These are phyloP conservation scores for Buphagus erythrorhynchus DNA, from an alignment of 2,797 vertebrate genomes.

Conservation along the genomic window DNA sequence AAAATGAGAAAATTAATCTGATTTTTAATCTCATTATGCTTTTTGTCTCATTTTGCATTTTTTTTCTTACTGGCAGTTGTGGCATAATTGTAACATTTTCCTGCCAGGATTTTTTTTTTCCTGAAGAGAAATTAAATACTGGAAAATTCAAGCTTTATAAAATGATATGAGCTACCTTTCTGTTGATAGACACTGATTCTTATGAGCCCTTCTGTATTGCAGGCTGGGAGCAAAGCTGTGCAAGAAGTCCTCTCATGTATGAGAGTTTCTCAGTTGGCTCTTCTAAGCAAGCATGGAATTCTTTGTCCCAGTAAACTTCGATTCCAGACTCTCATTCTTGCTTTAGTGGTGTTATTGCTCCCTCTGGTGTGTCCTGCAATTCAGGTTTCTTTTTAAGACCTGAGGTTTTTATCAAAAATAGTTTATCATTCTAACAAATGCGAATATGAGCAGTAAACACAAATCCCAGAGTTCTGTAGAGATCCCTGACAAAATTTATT, in stretches of 20 bases:
- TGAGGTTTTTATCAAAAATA: not conserved
- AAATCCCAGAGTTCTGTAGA: not conserved
- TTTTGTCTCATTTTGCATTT: not conserved
- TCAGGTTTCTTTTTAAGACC: not conserved
- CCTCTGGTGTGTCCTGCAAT: slow-evolving; percentile 35
- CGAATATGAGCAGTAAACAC: not conserved
- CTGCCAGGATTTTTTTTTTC: not conserved
- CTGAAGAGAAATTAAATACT: not conserved
- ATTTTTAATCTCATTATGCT: not conserved
- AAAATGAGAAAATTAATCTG: not conserved
- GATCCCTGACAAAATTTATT: not conserved
- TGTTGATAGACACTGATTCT: not conserved
- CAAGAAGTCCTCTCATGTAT: not conserved
- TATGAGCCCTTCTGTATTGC: not conserved
- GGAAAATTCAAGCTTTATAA: not conserved
- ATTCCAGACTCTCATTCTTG: not conserved
- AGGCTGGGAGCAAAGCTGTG: not conserved
- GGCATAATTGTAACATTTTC: not conserved
- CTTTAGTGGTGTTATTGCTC: not conserved
- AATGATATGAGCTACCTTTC: not conserved
- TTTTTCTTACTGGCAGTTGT: not conserved
- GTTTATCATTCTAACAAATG: not conserved
- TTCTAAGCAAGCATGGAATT: not conserved
- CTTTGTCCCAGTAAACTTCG: not conserved
- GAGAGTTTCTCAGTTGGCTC: not conserved